These are phyloP conservation scores for Oryzias dopingdopingensis DNA, from an alignment of 2,797 vertebrate genomes.

Conservation along the genomic window DNA sequence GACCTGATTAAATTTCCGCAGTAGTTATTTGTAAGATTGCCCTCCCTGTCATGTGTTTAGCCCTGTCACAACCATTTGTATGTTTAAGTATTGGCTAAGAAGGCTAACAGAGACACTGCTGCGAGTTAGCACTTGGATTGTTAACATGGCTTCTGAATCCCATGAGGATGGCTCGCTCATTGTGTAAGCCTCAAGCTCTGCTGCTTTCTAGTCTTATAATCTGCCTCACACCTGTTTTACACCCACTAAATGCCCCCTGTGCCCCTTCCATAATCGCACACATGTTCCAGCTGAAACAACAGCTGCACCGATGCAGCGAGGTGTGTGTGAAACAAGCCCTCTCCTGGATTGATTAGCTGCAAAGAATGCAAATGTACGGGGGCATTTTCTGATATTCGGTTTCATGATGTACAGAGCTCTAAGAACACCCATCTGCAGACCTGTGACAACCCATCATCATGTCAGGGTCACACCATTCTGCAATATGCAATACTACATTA, in stretches of 20 bases:
- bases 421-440: slow-evolving; percentile 39
- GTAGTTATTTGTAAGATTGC: slow-evolving; percentile 13
- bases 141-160: slow-evolving; percentile 48
- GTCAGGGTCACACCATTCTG: slow-evolving; percentile 41
- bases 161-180: slow-evolving; percentile 30
- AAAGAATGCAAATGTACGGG: slow-evolving; percentile 32
- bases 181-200: slow-evolving; percentile 24
- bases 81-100: slow-evolving; percentile 24
- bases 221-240: slow-evolving; percentile 28
- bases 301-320: slow-evolving; percentile 61
- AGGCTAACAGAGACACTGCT: slow-evolving; percentile 30
- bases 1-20: slow-evolving; percentile 5
- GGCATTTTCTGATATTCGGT: slow-evolving; percentile 45
- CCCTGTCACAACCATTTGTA: slow-evolving; percentile 21
- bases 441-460: slow-evolving; percentile 27
- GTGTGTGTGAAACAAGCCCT: slow-evolving; percentile 63
- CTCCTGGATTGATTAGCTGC: slow-evolving; percentile 58
- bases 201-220: slow-evolving; percentile 40
- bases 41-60: slow-evolving; percentile 7
- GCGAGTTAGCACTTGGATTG: slow-evolving; percentile 43
- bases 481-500: slow-evolving; percentile 42
- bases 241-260: slow-evolving; percentile 30
- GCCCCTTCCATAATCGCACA: slow-evolving; percentile 14
- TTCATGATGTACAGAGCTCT: slow-evolving; percentile 42
- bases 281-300: slow-evolving; percentile 74